A percentile compares a stretch with the other conserved stretches of the same genome.
Conservation (phyloP, 2,113 vertebrate genomes). For the Ceratotherium simum region DNA sequence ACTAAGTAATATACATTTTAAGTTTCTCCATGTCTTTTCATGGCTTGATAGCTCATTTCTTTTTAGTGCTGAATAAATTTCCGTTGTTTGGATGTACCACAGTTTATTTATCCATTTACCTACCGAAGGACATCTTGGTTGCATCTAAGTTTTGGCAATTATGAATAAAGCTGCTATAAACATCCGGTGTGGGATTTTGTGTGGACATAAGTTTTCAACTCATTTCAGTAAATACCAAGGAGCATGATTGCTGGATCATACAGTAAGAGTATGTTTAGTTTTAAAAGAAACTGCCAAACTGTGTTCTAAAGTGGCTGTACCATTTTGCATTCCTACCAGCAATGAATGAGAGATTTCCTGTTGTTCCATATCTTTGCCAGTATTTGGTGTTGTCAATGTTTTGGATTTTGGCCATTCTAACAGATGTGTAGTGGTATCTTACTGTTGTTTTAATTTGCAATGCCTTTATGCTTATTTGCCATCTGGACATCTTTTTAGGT, state of each 20-base stretch:
- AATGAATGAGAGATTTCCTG: background rate
- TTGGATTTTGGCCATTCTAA: background rate
- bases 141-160: background rate
- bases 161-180: background rate
- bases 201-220: background rate
- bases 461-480: background rate
- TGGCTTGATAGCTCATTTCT: background rate
- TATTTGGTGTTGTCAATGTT: background rate
- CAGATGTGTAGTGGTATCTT: background rate
- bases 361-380: background rate
- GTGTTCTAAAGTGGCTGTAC: background rate
- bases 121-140: background rate
- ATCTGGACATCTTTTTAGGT: background rate
- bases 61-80: background rate
- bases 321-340: background rate
- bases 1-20: background rate
- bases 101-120: background rate
- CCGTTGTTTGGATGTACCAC: background rate
- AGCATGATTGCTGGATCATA: background rate
- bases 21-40: background rate
- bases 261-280: background rate
- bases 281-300: background rate
- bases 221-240: background rate
- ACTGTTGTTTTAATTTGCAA: background rate
- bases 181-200: background rate